phyloP scores from a whole-genome alignment of 2,888 invertebrate species.

The Ceriagrion tenellum region DNA sequence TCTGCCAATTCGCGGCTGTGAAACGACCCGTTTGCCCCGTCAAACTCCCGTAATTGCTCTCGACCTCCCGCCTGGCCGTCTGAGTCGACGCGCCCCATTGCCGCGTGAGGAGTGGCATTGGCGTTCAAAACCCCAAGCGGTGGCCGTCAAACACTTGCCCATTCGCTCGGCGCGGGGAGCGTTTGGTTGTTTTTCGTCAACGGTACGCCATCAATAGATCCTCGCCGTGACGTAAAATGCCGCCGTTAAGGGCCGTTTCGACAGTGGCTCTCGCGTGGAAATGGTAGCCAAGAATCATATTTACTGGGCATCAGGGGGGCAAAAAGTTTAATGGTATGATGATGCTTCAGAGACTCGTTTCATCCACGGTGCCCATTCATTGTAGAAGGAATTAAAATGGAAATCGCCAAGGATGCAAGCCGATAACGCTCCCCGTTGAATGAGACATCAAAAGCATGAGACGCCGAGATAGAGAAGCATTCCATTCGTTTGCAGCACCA shows the following conservation, averaged over 20 bases:
- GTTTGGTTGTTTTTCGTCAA: background rate
- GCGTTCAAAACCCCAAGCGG: background rate
- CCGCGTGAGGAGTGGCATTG: background rate
- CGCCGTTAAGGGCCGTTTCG: background rate
- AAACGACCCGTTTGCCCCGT: background rate
- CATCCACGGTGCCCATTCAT: no score
- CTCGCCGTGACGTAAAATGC: background rate
- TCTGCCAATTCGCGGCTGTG: background rate
- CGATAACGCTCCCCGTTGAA: no score
- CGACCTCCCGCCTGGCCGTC: background rate
- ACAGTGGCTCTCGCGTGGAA: background rate
- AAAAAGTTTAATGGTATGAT: no score
- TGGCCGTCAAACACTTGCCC: background rate
- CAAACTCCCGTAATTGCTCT: background rate
- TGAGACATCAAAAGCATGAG: no score
- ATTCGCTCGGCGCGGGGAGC: background rate
- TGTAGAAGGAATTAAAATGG: no score
- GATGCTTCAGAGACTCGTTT: no score
- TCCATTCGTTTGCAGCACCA: no score
- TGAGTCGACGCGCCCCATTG: background rate
- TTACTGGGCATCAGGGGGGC: no score
- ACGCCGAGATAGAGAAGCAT: no score
- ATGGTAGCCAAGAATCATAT: background rate
- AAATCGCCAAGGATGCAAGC: no score
- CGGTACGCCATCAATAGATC: background rate